Conservation (phyloP, 2,888 invertebrate species). For the Eumacrocentrus americanus region DNA sequence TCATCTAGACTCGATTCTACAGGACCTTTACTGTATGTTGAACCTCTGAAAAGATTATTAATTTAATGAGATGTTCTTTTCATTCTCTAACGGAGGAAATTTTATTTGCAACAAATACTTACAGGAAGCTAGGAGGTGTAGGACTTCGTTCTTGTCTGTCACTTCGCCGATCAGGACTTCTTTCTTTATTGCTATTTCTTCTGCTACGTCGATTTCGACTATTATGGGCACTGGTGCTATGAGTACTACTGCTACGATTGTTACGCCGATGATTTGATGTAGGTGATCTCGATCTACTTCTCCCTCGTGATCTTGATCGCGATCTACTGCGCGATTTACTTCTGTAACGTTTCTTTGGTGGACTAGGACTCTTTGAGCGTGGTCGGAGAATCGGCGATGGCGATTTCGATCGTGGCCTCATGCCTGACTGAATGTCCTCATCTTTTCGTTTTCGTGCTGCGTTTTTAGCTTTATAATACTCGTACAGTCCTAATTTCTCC, state of each 20-base stretch:
- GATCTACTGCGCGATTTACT: slow-evolving; percentile 69
- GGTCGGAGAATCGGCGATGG: slow-evolving; percentile 82
- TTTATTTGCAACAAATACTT: slow-evolving; percentile 52
- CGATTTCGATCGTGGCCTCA: slow-evolving; percentile 75
- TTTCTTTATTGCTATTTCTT: slow-evolving; percentile 59
- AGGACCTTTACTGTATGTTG: slow-evolving; percentile 61
- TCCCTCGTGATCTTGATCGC: slow-evolving; percentile 62
- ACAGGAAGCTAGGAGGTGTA: slow-evolving; percentile 80
- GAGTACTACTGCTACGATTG: slow-evolving; percentile 56
- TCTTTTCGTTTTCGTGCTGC: slow-evolving; percentile 87
- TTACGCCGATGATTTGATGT: slow-evolving; percentile 56
- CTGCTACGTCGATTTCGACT: slow-evolving; percentile 62
- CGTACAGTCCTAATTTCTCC: slow-evolving; percentile 97
- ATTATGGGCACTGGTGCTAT: slow-evolving; percentile 59
- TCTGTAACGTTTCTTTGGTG: slow-evolving; percentile 78
- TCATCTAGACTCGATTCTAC: slow-evolving; percentile 75
- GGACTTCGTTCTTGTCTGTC: slow-evolving; percentile 63
- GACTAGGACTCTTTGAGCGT: slow-evolving; percentile 74
- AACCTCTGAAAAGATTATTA: slow-evolving; percentile 41
- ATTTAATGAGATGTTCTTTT: slow-evolving; percentile 12
- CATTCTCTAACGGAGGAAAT: no score
- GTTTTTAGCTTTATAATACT: slow-evolving; percentile 97
- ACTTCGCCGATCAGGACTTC: slow-evolving; percentile 56
- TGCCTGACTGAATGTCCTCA: slow-evolving; percentile 77
- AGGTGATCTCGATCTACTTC: slow-evolving; percentile 62